Evolutionary conservation across 2,797 vertebrate genomes (phyloP).

Genomic region (Mionectes olivaceus): DNA sequence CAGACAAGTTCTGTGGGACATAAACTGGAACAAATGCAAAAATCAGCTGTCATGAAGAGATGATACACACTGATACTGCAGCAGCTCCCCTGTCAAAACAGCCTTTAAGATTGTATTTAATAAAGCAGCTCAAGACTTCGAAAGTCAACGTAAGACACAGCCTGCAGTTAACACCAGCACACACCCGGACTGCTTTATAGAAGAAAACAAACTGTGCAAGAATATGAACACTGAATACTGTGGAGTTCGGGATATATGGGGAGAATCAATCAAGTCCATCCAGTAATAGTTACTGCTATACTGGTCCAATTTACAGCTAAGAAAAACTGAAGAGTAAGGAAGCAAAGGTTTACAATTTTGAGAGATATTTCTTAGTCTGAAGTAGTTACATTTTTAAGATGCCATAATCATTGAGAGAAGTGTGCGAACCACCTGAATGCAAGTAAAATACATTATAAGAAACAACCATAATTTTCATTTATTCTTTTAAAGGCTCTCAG

Average conservation of each 20-base stretch:
- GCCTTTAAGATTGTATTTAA: background rate
- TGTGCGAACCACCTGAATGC: background rate
- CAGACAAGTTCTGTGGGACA: background rate
- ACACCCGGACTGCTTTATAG: background rate
- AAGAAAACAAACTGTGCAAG: background rate
- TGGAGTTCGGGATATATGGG: background rate
- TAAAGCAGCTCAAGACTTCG: background rate
- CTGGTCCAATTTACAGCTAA: background rate
- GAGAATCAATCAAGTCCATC: background rate
- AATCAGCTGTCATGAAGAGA: background rate
- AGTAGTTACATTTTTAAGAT: background rate
- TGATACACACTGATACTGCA: background rate
- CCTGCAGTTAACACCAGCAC: background rate
- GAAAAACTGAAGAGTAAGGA: background rate
- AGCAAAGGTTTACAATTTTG: background rate
- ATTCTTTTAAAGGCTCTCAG: background rate
- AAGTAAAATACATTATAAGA: background rate
- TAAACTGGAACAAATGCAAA: background rate
- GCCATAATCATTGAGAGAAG: background rate
- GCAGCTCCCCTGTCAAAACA: background rate
- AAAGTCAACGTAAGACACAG: background rate
- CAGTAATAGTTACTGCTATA: rapidly evolving
- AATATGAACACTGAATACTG: background rate
- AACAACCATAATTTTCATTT: background rate
- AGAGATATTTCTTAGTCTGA: background rate